Percentiles rank a stretch among this genome's conserved stretches.
Evolutionary conservation across 2,797 vertebrate species (phyloP).

Genomic region (Picus viridis): DNA sequence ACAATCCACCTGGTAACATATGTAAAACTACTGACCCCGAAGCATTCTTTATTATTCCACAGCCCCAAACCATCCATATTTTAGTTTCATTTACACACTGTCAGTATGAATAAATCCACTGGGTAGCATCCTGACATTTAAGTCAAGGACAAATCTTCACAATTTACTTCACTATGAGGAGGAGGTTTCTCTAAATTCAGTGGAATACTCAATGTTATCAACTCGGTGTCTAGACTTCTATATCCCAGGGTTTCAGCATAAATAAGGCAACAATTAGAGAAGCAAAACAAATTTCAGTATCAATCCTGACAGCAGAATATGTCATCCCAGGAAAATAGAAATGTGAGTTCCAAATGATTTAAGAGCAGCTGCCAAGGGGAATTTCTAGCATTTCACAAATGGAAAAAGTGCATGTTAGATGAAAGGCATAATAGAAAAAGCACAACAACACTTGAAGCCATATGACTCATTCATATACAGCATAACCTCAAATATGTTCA

Average conservation of each 20-base stretch:
- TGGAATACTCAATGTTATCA: not conserved
- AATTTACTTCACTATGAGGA: not conserved
- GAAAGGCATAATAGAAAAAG: slow-evolving; percentile 40
- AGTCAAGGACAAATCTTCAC: slow-evolving; percentile 6
- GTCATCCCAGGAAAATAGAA: slow-evolving; percentile 43
- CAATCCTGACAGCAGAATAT: not conserved
- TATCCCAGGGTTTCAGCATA: slow-evolving; percentile 20
- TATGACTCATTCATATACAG: not conserved
- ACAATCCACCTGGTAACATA: not conserved
- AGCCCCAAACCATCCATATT: not conserved
- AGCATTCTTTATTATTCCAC: not conserved
- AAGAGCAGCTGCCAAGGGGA: slow-evolving; percentile 38
- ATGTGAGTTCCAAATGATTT: slow-evolving; percentile 41
- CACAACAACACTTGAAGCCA: not conserved
- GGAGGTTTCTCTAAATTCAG: not conserved
- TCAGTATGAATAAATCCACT: not conserved
- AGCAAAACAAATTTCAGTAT: slow-evolving; percentile 44
- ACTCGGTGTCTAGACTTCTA: not conserved
- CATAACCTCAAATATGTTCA: not conserved
- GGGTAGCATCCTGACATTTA: not conserved
- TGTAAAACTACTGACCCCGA: not conserved
- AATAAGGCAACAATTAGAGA: slow-evolving; percentile 51
- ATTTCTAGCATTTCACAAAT: slow-evolving; percentile 11
- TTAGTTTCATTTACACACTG: slow-evolving; percentile 9
- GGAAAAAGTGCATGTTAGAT: slow-evolving; percentile 15